Evolutionary conservation across 2,888 invertebrate genomes (phyloP).

Genomic region (Brachypterus glaber): DNA sequence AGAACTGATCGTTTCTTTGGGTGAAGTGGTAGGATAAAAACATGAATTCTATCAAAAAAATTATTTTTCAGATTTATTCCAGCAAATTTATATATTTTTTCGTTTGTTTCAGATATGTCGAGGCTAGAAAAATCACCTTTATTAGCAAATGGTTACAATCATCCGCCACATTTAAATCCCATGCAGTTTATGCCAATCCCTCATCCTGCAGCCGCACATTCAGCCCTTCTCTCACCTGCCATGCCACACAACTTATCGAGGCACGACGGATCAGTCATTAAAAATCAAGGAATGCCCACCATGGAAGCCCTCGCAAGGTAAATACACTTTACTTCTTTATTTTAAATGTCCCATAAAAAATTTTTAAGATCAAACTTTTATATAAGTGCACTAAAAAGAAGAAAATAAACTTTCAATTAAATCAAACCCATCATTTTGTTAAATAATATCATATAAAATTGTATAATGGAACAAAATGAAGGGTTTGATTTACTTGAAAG

Average conservation of each 20-base stretch:
- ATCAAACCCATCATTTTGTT: no score
- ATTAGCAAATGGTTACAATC: conserved; percentile 88
- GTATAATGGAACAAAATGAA: no score
- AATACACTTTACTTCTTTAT: conserved; percentile 26
- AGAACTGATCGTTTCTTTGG: no score
- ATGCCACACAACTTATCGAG: conserved; percentile 78
- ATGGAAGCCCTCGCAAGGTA: conserved; percentile 88
- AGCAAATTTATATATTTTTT: not conserved
- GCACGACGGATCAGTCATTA: conserved; percentile 74
- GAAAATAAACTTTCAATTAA: no score
- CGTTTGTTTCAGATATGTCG: conserved; percentile 60
- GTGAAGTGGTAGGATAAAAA: no score
- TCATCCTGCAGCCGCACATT: conserved; percentile 60
- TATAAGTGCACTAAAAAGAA: no score
- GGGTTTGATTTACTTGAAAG: no score
- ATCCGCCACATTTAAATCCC: conserved; percentile 84
- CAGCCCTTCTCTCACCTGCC: conserved; percentile 80
- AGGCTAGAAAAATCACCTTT: conserved; percentile 87
- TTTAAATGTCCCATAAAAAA: conserved; percentile 12
- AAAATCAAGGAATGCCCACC: conserved; percentile 74
- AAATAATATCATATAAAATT: no score
- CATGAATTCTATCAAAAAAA: no score
- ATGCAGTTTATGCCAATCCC: conserved; percentile 92
- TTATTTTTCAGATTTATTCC: conserved; percentile 5
- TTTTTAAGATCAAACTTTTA: no score